Base-by-base conservation (phyloP, 2,888 invertebrate species). In the Conus canariensis region DNA sequence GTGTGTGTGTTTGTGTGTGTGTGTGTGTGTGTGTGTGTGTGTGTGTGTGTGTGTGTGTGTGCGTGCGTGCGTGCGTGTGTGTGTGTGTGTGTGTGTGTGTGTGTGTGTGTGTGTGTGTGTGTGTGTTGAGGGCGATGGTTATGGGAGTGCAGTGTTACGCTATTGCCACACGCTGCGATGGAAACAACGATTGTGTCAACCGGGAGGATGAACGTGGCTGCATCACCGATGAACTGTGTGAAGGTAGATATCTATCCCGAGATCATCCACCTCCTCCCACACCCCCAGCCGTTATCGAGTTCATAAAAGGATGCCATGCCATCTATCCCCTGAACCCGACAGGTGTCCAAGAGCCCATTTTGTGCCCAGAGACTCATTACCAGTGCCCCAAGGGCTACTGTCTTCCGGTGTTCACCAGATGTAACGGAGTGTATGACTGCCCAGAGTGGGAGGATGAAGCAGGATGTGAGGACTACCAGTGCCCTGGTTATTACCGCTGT, bases 401-500 rank as follows among this genome's bases (percentile, higher is more conserved):
- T 19, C 22, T 58, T 4, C 82, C 82, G 45, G 22, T 87, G 19
- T 45, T 70, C 56, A 56, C 67, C 45, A 12, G 30, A 7, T 88
- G 88, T 59, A 74, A 88, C 30, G 58, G 58, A 2, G 7, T 77
- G 14, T 59, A 58, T 22, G 70, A 88, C 56, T 88, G 88, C 22
- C 88, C 88, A 3, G 45, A 56, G 5, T 45, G 59, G 5, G 59
- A 88, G 67, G 88, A 88, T 25, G 88, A 88, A 58, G 74, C n/a
- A 9, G 59, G 19, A 25, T 88, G 88, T 58, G 82, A 83, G 5
- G n/a, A 58, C n/a, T 22, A 45, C 30, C 70, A 22, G 19, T 90
- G 90, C 59, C 86, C 90, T 5, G 58, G n/a, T 3, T n/a, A 77
- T 10, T 90, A 60, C 58, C n/a, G 30, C 10, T 90, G 90, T 56